These are phyloP conservation scores for Vireo griseus DNA, from an alignment of 2,797 vertebrate genomes.

Conservation along the genomic window DNA sequence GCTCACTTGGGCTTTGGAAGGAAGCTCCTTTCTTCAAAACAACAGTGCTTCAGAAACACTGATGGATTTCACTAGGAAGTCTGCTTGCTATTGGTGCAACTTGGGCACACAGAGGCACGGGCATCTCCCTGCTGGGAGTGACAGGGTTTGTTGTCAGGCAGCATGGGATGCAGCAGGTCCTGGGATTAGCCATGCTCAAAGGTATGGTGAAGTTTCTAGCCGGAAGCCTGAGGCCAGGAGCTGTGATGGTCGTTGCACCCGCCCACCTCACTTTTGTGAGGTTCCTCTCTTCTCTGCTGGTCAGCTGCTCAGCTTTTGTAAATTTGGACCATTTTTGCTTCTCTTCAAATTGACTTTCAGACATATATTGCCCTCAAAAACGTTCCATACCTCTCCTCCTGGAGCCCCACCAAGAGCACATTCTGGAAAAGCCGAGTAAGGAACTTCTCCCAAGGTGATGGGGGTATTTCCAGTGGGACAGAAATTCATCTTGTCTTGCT, in stretches of 20 bases:
- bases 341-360: neutral
- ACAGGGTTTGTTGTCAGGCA: neutral
- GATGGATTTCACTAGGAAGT: neutral
- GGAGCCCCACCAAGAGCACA: accelerated
- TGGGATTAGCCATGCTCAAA: neutral
- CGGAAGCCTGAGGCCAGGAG: neutral
- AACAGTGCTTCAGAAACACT: neutral
- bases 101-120: accelerated
- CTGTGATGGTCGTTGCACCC: accelerated
- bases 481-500: neutral
- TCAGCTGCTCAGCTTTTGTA: neutral
- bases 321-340: neutral
- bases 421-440: neutral
- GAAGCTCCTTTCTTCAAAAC: neutral
- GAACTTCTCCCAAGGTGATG: neutral
- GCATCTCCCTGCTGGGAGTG: neutral
- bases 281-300: neutral
- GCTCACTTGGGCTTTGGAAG: neutral
- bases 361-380: neutral
- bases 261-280: neutral
- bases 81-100: neutral
- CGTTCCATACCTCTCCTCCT: neutral
- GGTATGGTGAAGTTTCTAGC: accelerated
- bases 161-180: neutral
- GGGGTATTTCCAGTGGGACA: neutral